Base-by-base conservation (phyloP, 2,888 invertebrate species). In the Coleophora deauratella region DNA sequence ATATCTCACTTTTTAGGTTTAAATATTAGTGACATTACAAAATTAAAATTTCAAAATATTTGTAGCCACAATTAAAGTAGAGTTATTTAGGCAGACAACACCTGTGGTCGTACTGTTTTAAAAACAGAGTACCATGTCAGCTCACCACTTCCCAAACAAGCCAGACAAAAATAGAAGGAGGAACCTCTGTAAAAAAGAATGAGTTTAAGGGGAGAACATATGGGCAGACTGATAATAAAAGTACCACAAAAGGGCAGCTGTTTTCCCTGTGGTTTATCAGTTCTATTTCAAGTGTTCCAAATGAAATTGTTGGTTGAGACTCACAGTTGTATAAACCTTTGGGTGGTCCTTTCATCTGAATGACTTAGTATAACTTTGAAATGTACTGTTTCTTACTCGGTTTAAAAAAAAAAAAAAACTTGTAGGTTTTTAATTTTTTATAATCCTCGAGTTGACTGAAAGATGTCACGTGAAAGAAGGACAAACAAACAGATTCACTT, bases 201-300 rank as follows among this genome's bases (percentile, higher is more conserved):
- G 28, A 38, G 40, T 44, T 41, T 28, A n/a, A 41, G 31, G 36
- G 30, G n/a, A 13, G 13, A 45, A 33, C 44, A 45, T 34, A 40
- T 45, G 41, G 44, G 21, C 21, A 6, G 21, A 21, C 21, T 42
- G 44, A 41, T 38, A 41, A 45, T 45, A 45, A 45, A 42, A 41
- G 35, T 33, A 7, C 4, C 35, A 11, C 30, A 45, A 47, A 47
- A 40, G 27, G 36, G 35, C 46, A 46, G 47, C 47, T 50, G 50
- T 37, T 44, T 42, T 44, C 33, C 38, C 38, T 42, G 39, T 44
- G 50, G 50, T 47, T 50, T 47, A 50, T 49, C 47, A 45, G 41
- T 42, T 47, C 50, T 50, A 50, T 47, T 48, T 45, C 43, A 38
- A 44, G 42, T 37, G 43, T 37, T 37, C 38, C 28, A 36, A 46